Conservation (phyloP, 2,888 invertebrate genomes). For the Drosophila suboccidentalis region DNA sequence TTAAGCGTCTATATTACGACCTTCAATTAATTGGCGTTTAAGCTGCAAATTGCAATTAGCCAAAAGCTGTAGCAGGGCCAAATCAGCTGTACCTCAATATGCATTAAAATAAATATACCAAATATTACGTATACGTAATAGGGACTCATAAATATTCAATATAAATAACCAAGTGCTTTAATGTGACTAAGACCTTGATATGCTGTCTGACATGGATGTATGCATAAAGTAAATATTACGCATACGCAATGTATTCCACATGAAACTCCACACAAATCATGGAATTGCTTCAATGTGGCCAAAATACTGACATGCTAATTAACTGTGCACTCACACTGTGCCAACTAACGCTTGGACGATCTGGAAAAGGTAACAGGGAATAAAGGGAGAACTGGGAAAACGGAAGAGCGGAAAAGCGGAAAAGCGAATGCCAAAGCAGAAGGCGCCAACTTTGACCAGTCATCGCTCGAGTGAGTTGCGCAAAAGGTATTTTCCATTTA, state of each 20-base stretch:
- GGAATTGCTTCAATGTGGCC: slow-evolving; percentile 32
- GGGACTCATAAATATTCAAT: slow-evolving; percentile 20
- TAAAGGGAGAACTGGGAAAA: neutral
- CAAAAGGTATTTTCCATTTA: slow-evolving; percentile 24
- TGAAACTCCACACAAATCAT: slow-evolving; percentile 1
- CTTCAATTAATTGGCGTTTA: slow-evolving; percentile 43
- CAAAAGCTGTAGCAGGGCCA: neutral
- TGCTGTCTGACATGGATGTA: neutral
- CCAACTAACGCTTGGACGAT: neutral
- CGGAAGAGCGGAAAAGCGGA: neutral
- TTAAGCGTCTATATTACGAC: slow-evolving; percentile 35
- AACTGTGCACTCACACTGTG: slow-evolving; percentile 41
- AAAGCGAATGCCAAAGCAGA: slow-evolving; percentile 7
- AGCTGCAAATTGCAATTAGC: slow-evolving; percentile 46
- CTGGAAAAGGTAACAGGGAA: neutral
- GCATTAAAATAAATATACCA: slow-evolving; percentile 6
- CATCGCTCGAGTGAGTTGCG: slow-evolving; percentile 22
- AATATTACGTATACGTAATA: slow-evolving; percentile 43
- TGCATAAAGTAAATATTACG: slow-evolving; percentile 2
- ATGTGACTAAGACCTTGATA: neutral
- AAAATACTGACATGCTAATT: slow-evolving; percentile 48
- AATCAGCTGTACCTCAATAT: slow-evolving; percentile 23
- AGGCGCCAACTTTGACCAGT: slow-evolving; percentile 22
- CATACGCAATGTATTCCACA: slow-evolving; percentile 12
- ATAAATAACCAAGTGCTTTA: neutral